These are phyloP conservation scores for Montipora cactus DNA, from an alignment of 64 coral and sea anemone genomes.

Conservation along the genomic window DNA sequence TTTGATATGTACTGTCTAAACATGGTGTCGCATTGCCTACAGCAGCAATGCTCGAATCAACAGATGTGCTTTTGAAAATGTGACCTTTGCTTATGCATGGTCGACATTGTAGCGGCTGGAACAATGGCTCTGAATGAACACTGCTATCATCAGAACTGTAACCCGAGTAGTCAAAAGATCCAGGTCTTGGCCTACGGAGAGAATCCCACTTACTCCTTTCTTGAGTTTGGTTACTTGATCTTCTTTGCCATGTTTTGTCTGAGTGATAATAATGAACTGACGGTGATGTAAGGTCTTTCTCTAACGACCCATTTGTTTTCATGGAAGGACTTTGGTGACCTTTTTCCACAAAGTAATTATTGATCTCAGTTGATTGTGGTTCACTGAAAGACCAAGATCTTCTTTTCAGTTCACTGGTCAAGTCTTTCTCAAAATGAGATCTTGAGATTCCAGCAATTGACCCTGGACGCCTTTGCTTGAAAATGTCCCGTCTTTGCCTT, in stretches of 20 bases:
- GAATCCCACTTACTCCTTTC: not conserved
- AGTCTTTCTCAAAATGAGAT: not conserved
- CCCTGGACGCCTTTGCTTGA: not conserved
- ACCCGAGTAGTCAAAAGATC: conserved; percentile 9
- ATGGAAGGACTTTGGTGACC: not conserved
- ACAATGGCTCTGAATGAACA: conserved; percentile 43
- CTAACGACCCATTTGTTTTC: not conserved
- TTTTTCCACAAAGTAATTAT: not conserved
- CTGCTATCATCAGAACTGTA: conserved; percentile 42
- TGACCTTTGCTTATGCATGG: not conserved
- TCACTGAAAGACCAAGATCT: conserved; percentile 55
- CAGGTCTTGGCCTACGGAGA: not conserved
- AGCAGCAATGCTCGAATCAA: not conserved
- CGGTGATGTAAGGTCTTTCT: conserved; percentile 8
- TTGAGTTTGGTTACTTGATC: not conserved
- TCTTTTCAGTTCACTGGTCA: conserved; percentile 6
- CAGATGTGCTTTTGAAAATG: conserved; percentile 25
- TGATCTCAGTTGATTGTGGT: not conserved
- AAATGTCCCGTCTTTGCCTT: not conserved
- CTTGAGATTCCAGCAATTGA: conserved; percentile 22
- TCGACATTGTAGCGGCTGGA: conserved; percentile 1
- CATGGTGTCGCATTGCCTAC: not conserved
- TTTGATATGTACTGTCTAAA: not conserved
- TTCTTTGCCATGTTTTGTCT: not conserved
- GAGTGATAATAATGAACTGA: not conserved